Evolutionary conservation across 1,140 invertebrate species (phyloP).

Genomic region (Drosophila repleta): DNA sequence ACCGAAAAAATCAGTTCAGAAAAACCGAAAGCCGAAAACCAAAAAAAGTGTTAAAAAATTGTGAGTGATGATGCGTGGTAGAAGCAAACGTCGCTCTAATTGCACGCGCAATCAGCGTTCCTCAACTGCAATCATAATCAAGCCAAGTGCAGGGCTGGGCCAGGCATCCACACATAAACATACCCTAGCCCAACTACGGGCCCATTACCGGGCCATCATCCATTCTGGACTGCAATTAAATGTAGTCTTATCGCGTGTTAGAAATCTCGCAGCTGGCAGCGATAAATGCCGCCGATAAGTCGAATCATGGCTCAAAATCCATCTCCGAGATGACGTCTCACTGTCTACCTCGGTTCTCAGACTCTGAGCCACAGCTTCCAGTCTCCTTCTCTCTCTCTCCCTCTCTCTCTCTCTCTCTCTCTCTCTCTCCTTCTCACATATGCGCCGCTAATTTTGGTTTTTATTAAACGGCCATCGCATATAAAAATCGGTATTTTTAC

Average conservation of each 20-base stretch:
- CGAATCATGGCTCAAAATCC: slow-evolving; percentile 32
- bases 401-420: slow-evolving; percentile 17
- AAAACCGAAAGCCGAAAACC: too few relatives aligned
- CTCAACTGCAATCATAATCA: slow-evolving; percentile 67
- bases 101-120: slow-evolving; percentile 71
- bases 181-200: not conserved
- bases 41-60: slow-evolving; percentile 77
- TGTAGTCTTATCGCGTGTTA: slow-evolving; percentile 61
- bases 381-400: not conserved
- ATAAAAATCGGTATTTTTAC: slow-evolving; percentile 72
- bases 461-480: slow-evolving; percentile 74
- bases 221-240: slow-evolving; percentile 63
- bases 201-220: slow-evolving; percentile 20
- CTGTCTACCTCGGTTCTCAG: slow-evolving; percentile 55
- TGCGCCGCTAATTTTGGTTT: slow-evolving; percentile 76
- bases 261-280: slow-evolving; percentile 35
- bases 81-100: slow-evolving; percentile 56
- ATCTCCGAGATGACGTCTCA: slow-evolving; percentile 51
- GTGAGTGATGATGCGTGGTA: slow-evolving; percentile 73
- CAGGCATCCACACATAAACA: not conserved
- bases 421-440: slow-evolving; percentile 34
- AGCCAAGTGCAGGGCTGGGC: slow-evolving; percentile 43
- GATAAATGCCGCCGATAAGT: slow-evolving; percentile 68
- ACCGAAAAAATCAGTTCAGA: slow-evolving; percentile 19
- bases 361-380: not conserved